phyloP scores from a whole-genome alignment of 2,888 invertebrate species.

The Mesodorylaimus sp. region DNA sequence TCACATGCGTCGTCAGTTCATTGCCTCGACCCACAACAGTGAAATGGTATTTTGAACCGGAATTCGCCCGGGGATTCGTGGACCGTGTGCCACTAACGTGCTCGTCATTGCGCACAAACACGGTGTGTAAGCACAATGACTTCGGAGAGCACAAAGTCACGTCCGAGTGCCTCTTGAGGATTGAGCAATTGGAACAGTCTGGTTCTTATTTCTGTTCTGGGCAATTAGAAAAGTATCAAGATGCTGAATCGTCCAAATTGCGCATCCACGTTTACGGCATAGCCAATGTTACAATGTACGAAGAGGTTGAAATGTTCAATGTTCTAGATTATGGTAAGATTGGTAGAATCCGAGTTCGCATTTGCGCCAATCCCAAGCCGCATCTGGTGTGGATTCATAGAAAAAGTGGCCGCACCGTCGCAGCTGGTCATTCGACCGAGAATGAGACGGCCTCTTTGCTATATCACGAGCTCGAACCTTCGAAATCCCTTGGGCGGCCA shows the following conservation, averaged over 20 bases:
- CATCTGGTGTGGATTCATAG: slow-evolving; percentile 3
- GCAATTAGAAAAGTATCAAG: not conserved
- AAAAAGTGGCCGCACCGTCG: not conserved
- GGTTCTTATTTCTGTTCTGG: slow-evolving; percentile 5
- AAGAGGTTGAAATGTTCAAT: not conserved
- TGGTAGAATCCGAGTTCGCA: not conserved
- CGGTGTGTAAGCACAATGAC: slow-evolving; percentile 4
- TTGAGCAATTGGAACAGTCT: slow-evolving; percentile 2
- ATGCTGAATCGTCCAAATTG: not conserved
- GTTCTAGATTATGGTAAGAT: not conserved
- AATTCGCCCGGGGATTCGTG: not conserved
- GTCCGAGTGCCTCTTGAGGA: slow-evolving; percentile 2
- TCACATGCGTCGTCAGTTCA: slow-evolving; percentile 6
- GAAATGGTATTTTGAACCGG: not conserved
- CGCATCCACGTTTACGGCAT: slow-evolving; percentile 1
- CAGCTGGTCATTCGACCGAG: not conserved
- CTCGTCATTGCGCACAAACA: slow-evolving; percentile 3
- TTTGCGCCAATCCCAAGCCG: slow-evolving; percentile 7
- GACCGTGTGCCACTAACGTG: not conserved
- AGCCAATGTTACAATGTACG: not conserved
- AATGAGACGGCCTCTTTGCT: not conserved
- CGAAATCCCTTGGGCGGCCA: not conserved
- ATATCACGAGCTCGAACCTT: not conserved
- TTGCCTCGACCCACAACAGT: slow-evolving; percentile 6
- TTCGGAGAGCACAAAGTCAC: slow-evolving; percentile 5